These are phyloP conservation scores for Melikaiella ostensackeni DNA, from an alignment of 2,888 invertebrate genomes.

Conservation along the genomic window DNA sequence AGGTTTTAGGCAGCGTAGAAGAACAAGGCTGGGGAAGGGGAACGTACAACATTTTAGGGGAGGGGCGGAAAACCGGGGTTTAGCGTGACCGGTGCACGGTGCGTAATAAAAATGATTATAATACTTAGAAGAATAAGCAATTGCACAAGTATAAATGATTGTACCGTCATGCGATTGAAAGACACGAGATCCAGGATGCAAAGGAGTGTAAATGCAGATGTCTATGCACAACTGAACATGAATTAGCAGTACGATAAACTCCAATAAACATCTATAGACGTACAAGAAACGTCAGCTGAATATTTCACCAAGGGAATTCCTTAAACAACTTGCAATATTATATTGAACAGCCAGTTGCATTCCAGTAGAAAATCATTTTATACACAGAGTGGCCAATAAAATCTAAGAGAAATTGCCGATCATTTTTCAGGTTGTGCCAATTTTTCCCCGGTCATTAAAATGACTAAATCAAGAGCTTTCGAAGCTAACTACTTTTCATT, in stretches of 20 bases:
- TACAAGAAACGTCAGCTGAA: constrained; percentile 17
- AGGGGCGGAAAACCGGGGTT: constrained; percentile 63
- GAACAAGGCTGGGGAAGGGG: constrained; percentile 18
- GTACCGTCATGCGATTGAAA: constrained; percentile 57
- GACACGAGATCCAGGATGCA: constrained; percentile 66
- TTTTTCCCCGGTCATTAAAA: too few species aligned
- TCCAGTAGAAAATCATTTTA: constrained; percentile 17
- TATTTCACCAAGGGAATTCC: constrained; percentile 7
- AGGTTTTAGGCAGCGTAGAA: constrained; percentile 55
- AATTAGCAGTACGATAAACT: constrained; percentile 22
- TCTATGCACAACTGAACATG: constrained; percentile 30
- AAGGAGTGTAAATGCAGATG: constrained; percentile 44
- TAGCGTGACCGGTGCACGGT: constrained; percentile 71
- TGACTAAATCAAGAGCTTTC: too few species aligned
- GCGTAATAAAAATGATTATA: constrained; percentile 53
- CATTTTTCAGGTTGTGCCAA: too few species aligned
- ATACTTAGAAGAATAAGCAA: constrained; percentile 59
- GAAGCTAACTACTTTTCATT: too few species aligned
- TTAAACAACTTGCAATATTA: constrained; percentile 14
- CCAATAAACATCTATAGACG: constrained; percentile 28
- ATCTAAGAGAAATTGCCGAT: too few species aligned
- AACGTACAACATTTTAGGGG: constrained; percentile 21
- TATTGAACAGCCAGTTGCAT: constrained; percentile 28
- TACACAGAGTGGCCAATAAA: too few species aligned
- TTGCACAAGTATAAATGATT: constrained; percentile 60